Evolutionary conservation across 2,888 invertebrate species (phyloP).

Genomic region (Tillus elongatus): DNA sequence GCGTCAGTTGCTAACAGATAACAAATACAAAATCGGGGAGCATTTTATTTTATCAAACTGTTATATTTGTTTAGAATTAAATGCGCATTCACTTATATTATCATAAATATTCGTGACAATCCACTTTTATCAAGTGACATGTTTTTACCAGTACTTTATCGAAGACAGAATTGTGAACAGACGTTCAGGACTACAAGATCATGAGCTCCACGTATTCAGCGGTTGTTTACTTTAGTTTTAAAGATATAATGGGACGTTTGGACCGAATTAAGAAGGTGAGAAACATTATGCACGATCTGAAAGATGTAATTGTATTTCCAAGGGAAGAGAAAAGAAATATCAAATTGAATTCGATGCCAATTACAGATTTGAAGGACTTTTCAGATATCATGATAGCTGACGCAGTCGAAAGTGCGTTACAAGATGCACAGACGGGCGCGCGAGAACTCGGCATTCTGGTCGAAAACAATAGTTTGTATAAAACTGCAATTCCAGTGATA

Average conservation of each 20-base stretch:
- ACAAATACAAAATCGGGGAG: slow-evolving; percentile 6
- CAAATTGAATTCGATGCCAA: neutral
- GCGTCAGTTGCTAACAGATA: slow-evolving; percentile 8
- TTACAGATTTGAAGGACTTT: neutral
- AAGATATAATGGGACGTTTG: slow-evolving; percentile 11
- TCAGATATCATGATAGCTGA: slow-evolving; percentile 3
- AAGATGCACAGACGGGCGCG: slow-evolving; percentile 6
- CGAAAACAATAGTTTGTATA: slow-evolving; percentile 5
- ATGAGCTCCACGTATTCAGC: slow-evolving; percentile 9
- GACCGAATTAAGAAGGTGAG: slow-evolving; percentile 6
- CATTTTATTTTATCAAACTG: slow-evolving; percentile 11
- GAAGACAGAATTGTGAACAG: slow-evolving; percentile 10
- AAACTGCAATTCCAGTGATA: slow-evolving; percentile 6
- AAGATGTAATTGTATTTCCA: slow-evolving; percentile 6
- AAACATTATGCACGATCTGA: slow-evolving; percentile 8
- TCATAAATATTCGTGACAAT: slow-evolving; percentile 6
- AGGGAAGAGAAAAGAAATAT: slow-evolving; percentile 2
- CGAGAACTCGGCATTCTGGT: slow-evolving; percentile 6
- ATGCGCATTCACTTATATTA: slow-evolving; percentile 4
- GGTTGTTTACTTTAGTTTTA: slow-evolving; percentile 10
- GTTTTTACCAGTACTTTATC: slow-evolving; percentile 9
- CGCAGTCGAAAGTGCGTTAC: slow-evolving; percentile 5
- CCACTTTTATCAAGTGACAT: slow-evolving; percentile 7
- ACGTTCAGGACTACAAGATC: slow-evolving; percentile 9
- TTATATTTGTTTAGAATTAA: slow-evolving; percentile 6